Evolutionary conservation across 2,113 vertebrate genomes (phyloP).

Genomic region (Cheilinus undulatus): DNA sequence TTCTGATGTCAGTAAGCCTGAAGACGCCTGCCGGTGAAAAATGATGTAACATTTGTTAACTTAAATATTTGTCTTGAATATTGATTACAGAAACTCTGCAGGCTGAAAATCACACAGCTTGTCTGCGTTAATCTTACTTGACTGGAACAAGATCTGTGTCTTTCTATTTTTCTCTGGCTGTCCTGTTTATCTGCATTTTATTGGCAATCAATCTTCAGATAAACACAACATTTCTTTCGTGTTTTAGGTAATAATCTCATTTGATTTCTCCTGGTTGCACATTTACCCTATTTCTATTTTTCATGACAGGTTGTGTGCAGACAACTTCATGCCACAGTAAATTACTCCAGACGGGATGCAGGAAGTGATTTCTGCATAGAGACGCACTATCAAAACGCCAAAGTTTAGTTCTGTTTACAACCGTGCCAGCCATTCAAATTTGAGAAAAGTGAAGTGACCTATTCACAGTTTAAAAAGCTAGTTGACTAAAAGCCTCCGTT

Average conservation of each 20-base stretch:
- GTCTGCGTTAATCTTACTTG: not conserved
- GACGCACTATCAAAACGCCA: too few species aligned
- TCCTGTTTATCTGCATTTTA: constrained; percentile 21
- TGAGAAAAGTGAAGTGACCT: too few species aligned
- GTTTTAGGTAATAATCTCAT: not conserved
- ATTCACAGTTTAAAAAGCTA: too few species aligned
- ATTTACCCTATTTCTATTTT: not conserved
- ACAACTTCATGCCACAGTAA: too few species aligned
- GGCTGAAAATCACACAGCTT: constrained; percentile 21
- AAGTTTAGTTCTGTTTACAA: too few species aligned
- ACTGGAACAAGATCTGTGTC: not conserved
- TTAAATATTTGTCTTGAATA: constrained; percentile 39
- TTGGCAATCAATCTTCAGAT: not conserved
- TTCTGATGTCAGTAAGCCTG: constrained; percentile 1
- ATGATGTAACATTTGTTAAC: constrained; percentile 24
- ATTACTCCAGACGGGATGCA: too few species aligned
- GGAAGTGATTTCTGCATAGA: too few species aligned
- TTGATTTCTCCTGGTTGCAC: not conserved
- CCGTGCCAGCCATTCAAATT: too few species aligned
- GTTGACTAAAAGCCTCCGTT: too few species aligned
- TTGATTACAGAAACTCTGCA: constrained; percentile 29
- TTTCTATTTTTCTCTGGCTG: not conserved
- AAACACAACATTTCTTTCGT: constrained; percentile 5
- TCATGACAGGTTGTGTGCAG: too few species aligned
- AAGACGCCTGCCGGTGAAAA: constrained; percentile 3